Base-by-base conservation (phyloP, 2,113 vertebrate species). In the Hippocampus mohnikei region DNA sequence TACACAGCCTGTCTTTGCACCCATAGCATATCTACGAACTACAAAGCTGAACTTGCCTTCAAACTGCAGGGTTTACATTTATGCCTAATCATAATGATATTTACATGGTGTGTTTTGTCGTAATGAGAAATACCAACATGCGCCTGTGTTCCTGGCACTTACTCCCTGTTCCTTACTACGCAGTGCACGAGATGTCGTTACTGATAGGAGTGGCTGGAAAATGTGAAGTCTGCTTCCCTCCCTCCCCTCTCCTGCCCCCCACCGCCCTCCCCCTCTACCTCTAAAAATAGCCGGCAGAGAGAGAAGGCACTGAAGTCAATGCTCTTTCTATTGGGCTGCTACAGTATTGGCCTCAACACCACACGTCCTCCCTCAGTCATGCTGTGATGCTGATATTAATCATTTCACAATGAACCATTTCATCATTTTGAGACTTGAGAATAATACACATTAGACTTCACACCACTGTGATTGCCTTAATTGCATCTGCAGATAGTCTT, bases 231-330 rank as follows among this genome's bases (percentile, higher is more conserved):
- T 87, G 83, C 80, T 83, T 81, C 70, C 80, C 79, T 84, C 79
- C 81, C 88, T 50, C 27, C 27, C 37, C 16, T 61, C 18, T 41
- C 3, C 29, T 85, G 29, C 4, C 29, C 29, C 29, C 27, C 67
- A 69, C 70, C 29, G 0, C 29, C 29, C 29, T 76, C 75, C 85
- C 84, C 89, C 85, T 86, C 86, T 79, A 81, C 78, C 84, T 84
- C 92, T 93, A 92, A 92, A 91, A 92, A 93, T 93, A 92, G 89
- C 84, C 69, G 33, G 58, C 75, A 81, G 85, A 87, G 81, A 83
- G 84, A 85, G 84, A 84, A 90, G 80, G 84, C 83, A 81, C 78
- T 58, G 58, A 72, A 85, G 86, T 81, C 65, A 33, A 84, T 74
- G 82, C 81, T 85, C 67, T 82, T 85, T 89, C 83, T 82, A 78